A percentile compares a stretch with the other conserved stretches of the same genome.
Conservation (phyloP, 2,113 vertebrate species). For the Micronycteris hirsuta region DNA sequence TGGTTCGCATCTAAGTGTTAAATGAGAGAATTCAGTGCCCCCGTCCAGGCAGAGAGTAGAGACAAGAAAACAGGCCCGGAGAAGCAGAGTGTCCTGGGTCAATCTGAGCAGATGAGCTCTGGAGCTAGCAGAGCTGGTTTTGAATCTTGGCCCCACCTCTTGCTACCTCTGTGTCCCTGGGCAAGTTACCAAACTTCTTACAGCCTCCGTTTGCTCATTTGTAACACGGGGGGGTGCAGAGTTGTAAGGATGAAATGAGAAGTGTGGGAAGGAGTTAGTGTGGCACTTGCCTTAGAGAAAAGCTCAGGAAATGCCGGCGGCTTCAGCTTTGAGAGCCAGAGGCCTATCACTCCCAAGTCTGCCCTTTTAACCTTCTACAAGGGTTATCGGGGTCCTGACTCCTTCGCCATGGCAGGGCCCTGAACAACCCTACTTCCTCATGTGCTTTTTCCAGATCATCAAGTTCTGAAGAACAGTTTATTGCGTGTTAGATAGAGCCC, state of each 20-base stretch:
- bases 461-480: conserved; percentile 2
- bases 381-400: not conserved
- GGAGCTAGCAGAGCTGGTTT: not conserved
- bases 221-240: not conserved
- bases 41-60: not conserved
- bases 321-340: not conserved
- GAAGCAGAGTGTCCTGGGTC: not conserved
- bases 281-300: not conserved
- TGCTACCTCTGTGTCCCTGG: not conserved
- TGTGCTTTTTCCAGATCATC: conserved; percentile 28
- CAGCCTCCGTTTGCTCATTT: not conserved
- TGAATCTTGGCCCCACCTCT: not conserved
- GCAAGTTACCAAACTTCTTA: not conserved
- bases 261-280: not conserved
- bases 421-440: not conserved
- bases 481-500: not conserved
- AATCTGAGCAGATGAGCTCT: not conserved
- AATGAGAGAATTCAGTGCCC: not conserved
- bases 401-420: not conserved
- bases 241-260: not conserved
- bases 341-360: not conserved
- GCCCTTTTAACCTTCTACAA: not conserved
- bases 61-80: not conserved
- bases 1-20: not conserved
- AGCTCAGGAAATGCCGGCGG: not conserved